phyloP scores from a whole-genome alignment of 2,113 vertebrate species.

The Coracopsis vasa region DNA sequence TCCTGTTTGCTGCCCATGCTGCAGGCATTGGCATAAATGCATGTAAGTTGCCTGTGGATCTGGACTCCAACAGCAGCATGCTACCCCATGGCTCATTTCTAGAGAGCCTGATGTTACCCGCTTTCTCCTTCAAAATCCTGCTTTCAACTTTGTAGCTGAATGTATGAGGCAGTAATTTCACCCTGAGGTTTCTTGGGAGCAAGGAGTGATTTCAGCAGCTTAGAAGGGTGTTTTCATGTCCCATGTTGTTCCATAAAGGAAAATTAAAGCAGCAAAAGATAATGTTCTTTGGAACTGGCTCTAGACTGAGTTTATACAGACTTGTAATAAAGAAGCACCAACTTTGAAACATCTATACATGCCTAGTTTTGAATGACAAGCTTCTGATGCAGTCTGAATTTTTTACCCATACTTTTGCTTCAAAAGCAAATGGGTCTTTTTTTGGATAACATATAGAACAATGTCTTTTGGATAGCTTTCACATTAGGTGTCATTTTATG shows the following conservation, averaged over 20 bases:
- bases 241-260: neutral
- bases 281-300: neutral
- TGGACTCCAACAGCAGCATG: neutral
- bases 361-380: neutral
- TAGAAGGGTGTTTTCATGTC: neutral
- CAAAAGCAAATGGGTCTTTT: neutral
- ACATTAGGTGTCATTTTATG: constrained; percentile 26
- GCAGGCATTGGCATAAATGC: neutral
- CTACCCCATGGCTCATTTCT: neutral
- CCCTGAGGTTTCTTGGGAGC: neutral
- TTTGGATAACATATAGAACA: neutral
- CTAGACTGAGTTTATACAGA: neutral
- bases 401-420: neutral
- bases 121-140: neutral
- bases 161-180: neutral
- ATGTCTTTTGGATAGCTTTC: constrained; percentile 2
- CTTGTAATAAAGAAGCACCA: neutral
- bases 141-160: neutral
- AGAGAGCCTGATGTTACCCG: neutral
- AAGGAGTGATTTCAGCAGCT: neutral
- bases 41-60: neutral
- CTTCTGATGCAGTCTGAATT: neutral
- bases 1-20: neutral
- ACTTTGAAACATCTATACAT: neutral
- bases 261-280: neutral